phyloP scores from a whole-genome alignment of 2,797 vertebrate genomes.

The Mus caroli region DNA sequence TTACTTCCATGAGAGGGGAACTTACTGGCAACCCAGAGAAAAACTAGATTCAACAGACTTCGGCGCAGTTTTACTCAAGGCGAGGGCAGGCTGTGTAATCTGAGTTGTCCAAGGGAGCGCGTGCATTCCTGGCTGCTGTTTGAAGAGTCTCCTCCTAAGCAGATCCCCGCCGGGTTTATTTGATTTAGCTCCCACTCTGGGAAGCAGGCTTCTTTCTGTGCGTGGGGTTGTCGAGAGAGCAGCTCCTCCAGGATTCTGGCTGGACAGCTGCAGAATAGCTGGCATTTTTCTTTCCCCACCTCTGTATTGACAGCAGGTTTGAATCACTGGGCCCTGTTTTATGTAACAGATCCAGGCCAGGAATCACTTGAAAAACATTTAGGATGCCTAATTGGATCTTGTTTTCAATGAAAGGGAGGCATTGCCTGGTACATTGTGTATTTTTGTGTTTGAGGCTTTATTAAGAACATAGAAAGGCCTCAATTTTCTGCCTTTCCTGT shows the following conservation, averaged over 20 bases:
- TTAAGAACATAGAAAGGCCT: conserved; percentile 65
- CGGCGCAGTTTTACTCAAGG: conserved; percentile 7
- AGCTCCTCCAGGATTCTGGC: conserved; percentile 33
- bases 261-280: conserved; percentile 47
- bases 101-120: conserved; percentile 55
- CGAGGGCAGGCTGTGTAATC: conserved; percentile 47
- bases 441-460: conserved; percentile 69
- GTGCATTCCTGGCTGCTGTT: conserved; percentile 62
- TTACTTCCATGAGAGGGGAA: conserved; percentile 12
- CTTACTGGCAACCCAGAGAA: background rate
- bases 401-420: conserved; percentile 30
- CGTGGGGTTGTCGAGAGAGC: background rate
- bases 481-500: background rate
- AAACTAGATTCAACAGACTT: background rate
- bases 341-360: conserved; percentile 62
- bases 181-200: conserved; percentile 72
- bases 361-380: conserved; percentile 67
- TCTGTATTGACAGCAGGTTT: conserved; percentile 75
- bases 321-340: conserved; percentile 74
- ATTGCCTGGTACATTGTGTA: conserved; percentile 42
- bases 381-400: conserved; percentile 72
- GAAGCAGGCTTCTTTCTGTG: background rate
- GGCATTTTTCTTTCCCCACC: conserved; percentile 61
- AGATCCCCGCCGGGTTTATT: conserved; percentile 67
- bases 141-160: conserved; percentile 53